A percentile compares a stretch with the other conserved stretches of the same genome.
Evolutionary conservation across 1,140 invertebrate genomes (phyloP).

Genomic region (Scaptomyza montana): DNA sequence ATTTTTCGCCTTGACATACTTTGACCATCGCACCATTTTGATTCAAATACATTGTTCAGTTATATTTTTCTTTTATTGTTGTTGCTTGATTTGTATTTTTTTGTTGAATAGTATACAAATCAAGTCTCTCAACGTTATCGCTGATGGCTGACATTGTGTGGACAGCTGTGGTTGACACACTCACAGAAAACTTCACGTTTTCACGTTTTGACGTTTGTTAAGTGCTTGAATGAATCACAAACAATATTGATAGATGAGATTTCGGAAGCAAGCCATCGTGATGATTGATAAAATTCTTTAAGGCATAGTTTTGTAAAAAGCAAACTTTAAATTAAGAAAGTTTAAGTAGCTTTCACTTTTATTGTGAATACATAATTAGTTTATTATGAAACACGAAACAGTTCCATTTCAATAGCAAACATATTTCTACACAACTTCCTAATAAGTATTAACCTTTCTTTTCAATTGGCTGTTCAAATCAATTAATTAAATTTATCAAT

Average conservation of each 20-base stretch:
- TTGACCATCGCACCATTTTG: not conserved
- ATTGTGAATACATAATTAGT: too few relatives aligned
- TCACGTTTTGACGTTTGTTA: slow-evolving; percentile 26
- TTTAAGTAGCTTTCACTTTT: too few relatives aligned
- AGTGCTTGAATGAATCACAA: slow-evolving; percentile 15
- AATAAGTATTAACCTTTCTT: too few relatives aligned
- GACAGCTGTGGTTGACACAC: slow-evolving; percentile 21
- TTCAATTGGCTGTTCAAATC: too few relatives aligned
- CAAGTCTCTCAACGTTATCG: slow-evolving; percentile 36
- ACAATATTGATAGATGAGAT: slow-evolving; percentile 18
- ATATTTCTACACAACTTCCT: too few relatives aligned
- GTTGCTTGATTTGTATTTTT: not conserved
- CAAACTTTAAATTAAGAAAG: not conserved
- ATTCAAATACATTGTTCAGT: not conserved
- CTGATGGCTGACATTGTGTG: slow-evolving; percentile 25
- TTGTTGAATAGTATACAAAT: slow-evolving; percentile 27
- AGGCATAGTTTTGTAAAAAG: not conserved
- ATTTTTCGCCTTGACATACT: slow-evolving; percentile 16
- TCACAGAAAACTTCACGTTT: slow-evolving; percentile 9
- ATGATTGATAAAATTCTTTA: not conserved
- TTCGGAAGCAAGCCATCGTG: not conserved
- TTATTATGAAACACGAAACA: too few relatives aligned
- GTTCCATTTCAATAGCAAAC: too few relatives aligned
- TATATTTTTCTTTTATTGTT: not conserved
- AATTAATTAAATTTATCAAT: too few relatives aligned